Percentiles rank a stretch among this genome's conserved stretches.
Evolutionary conservation across 2,113 vertebrate species (phyloP).

Genomic region (Phaethon lepturus): DNA sequence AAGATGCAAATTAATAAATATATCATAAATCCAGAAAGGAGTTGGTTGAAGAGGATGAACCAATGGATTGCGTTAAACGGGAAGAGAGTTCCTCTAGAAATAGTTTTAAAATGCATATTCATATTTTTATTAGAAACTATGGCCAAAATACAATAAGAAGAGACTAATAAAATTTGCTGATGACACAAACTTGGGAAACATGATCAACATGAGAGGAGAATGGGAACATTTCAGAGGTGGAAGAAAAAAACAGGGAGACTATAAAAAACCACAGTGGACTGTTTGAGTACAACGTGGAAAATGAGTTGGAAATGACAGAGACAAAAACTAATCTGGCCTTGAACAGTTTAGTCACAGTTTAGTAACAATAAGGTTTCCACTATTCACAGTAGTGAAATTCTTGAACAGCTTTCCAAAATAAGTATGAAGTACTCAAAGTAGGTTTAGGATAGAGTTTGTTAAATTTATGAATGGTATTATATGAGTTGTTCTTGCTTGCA

Average conservation of each 20-base stretch:
- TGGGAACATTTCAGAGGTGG: background rate
- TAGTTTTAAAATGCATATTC: background rate
- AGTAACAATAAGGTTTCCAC: background rate
- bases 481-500: background rate
- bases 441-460: background rate
- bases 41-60: background rate
- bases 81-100: background rate
- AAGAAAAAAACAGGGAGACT: accelerated
- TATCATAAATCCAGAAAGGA: background rate
- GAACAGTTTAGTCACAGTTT: background rate
- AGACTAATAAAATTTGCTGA: background rate
- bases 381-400: background rate
- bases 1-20: background rate
- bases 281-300: background rate
- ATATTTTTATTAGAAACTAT: background rate
- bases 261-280: background rate
- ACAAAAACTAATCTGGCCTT: background rate
- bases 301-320: background rate
- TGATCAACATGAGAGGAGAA: background rate
- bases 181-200: background rate
- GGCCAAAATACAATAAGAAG: background rate
- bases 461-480: conserved; percentile 6
- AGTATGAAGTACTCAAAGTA: background rate
- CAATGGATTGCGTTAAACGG: accelerated
- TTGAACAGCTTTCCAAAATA: conserved; percentile 10